Conservation (phyloP, 2,797 vertebrate genomes). For the Anolis apletophallus region DNA sequence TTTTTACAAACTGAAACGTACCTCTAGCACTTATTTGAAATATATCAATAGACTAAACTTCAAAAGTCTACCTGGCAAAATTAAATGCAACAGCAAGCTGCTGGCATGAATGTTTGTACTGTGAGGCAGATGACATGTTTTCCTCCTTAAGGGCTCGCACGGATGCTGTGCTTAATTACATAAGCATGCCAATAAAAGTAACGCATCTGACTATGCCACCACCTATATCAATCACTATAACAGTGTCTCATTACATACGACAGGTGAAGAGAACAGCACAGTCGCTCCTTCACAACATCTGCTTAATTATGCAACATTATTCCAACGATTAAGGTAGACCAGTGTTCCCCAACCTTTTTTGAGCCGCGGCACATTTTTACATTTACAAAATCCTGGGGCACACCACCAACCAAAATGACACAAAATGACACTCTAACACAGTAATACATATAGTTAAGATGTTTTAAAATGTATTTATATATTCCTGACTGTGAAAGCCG, state of each 20-base stretch:
- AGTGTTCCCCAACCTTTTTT: too few species aligned
- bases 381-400: too few species aligned
- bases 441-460: too few species aligned
- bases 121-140: background rate
- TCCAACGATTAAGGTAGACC: background rate
- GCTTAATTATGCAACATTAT: background rate
- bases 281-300: background rate
- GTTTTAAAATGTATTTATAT: too few species aligned
- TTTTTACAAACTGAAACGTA: background rate
- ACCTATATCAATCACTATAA: background rate
- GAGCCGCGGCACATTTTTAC: too few species aligned
- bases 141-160: background rate
- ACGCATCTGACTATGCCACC: background rate
- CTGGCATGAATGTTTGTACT: constrained; percentile 24
- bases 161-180: background rate
- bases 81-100: constrained; percentile 30
- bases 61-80: constrained; percentile 6
- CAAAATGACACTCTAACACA: too few species aligned
- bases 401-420: too few species aligned
- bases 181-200: constrained; percentile 8
- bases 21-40: background rate
- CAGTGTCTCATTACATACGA: background rate
- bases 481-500: too few species aligned
- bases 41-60: background rate
- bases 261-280: background rate